Conservation (phyloP, 2,797 vertebrate genomes). For the Harpagifer antarcticus region DNA sequence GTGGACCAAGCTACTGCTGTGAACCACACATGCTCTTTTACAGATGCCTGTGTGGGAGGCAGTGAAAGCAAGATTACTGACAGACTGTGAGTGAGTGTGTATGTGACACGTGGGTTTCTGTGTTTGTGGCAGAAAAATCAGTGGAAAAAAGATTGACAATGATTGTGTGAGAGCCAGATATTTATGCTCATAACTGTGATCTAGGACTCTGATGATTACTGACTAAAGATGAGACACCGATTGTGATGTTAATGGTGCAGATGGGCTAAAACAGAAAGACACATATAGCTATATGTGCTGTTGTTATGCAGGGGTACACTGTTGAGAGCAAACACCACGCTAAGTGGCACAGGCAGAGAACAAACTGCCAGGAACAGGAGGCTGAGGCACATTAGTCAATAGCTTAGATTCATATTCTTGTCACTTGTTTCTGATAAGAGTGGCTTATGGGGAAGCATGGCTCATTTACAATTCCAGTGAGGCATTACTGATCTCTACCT, state of each 20-base stretch:
- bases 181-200: slow-evolving; percentile 56
- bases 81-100: slow-evolving; percentile 50
- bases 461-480: slow-evolving; percentile 64
- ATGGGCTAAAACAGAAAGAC: slow-evolving; percentile 45
- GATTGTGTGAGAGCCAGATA: slow-evolving; percentile 49
- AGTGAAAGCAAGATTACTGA: slow-evolving; percentile 65
- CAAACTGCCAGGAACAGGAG: slow-evolving; percentile 57
- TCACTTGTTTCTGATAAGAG: slow-evolving; percentile 70
- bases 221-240: slow-evolving; percentile 53
- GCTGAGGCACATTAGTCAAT: slow-evolving; percentile 64
- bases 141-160: slow-evolving; percentile 25
- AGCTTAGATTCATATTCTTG: slow-evolving; percentile 70
- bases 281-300: slow-evolving; percentile 10
- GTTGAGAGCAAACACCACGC: slow-evolving; percentile 59
- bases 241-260: slow-evolving; percentile 55
- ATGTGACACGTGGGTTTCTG: slow-evolving; percentile 51
- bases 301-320: slow-evolving; percentile 51
- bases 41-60: slow-evolving; percentile 76
- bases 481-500: slow-evolving; percentile 66
- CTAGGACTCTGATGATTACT: slow-evolving; percentile 40
- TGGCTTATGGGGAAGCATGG: slow-evolving; percentile 49
- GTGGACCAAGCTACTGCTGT: slow-evolving; percentile 60
- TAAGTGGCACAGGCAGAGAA: slow-evolving; percentile 56
- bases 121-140: slow-evolving; percentile 34
- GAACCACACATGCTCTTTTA: slow-evolving; percentile 71